phyloP scores from a whole-genome alignment of 2,888 invertebrate genomes.

The Orgyia antiqua region DNA sequence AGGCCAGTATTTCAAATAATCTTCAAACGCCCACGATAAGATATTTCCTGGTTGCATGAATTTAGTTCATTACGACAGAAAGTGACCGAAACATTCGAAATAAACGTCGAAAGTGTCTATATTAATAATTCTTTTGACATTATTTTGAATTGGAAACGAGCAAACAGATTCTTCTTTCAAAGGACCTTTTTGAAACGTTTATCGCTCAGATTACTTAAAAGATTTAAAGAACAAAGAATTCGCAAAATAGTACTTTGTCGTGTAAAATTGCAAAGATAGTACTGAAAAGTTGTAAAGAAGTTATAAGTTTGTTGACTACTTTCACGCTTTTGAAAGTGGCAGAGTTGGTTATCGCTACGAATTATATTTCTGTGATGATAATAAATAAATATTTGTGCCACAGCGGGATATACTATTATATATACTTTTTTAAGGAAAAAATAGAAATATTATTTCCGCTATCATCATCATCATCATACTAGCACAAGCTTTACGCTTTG shows the following conservation, averaged over 20 bases:
- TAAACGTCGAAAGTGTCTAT: slow-evolving; percentile 10
- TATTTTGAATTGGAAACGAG: slow-evolving; percentile 15
- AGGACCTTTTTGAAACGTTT: slow-evolving; percentile 12
- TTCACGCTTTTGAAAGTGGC: too few species aligned
- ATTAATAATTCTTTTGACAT: slow-evolving; percentile 19
- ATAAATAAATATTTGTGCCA: too few species aligned
- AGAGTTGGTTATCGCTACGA: too few species aligned
- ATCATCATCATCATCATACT: too few species aligned
- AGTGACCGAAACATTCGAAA: slow-evolving; percentile 8
- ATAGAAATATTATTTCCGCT: too few species aligned
- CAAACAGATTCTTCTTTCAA: slow-evolving; percentile 19
- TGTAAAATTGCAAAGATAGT: slow-evolving; percentile 16
- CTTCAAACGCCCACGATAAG: slow-evolving; percentile 5
- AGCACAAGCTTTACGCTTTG: too few species aligned
- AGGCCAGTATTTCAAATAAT: slow-evolving; percentile 14
- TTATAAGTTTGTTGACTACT: too few species aligned
- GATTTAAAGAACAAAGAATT: slow-evolving; percentile 19
- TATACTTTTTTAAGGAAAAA: too few species aligned
- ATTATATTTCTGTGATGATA: too few species aligned
- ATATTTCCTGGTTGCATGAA: slow-evolving; percentile 9
- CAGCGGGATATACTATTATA: too few species aligned
- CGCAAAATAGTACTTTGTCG: slow-evolving; percentile 15
- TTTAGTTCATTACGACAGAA: slow-evolving; percentile 8
- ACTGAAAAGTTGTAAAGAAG: slow-evolving; percentile 14
- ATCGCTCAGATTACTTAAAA: slow-evolving; percentile 18